Evolutionary conservation across 2,797 vertebrate species (phyloP).

Genomic region (Gallirallus australis): DNA sequence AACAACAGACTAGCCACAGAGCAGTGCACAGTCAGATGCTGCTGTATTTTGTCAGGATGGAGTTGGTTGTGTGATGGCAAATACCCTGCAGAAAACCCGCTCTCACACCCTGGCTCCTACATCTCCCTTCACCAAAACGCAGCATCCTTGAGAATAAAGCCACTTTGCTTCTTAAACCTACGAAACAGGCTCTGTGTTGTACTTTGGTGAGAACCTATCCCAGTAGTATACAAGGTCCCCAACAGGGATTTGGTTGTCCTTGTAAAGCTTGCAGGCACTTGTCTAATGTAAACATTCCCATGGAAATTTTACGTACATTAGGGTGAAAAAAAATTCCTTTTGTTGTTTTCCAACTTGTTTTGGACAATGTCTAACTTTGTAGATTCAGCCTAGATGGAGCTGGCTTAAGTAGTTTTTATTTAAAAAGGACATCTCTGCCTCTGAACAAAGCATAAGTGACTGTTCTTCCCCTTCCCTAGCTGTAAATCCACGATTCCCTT

Average conservation of each 20-base stretch:
- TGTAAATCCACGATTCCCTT: background rate
- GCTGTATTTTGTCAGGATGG: background rate
- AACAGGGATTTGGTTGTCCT: background rate
- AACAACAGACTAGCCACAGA: background rate
- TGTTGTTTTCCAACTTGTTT: background rate
- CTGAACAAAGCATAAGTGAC: background rate
- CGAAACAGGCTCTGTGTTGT: background rate
- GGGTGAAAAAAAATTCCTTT: background rate
- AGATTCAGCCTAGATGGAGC: fast-evolving
- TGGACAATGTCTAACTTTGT: background rate
- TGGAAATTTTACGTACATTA: background rate
- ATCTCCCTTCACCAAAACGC: fast-evolving
- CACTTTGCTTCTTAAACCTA: background rate
- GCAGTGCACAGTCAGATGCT: background rate
- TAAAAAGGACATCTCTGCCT: background rate
- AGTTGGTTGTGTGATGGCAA: background rate
- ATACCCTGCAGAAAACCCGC: background rate
- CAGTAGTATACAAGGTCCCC: background rate
- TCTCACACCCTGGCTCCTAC: fast-evolving
- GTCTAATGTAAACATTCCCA: background rate
- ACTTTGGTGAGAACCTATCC: background rate
- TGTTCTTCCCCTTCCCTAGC: background rate
- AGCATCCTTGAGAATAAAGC: background rate
- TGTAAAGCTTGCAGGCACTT: background rate
- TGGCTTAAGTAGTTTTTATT: background rate